Evolutionary conservation across 2,888 invertebrate genomes (phyloP), one percentile per base, ranked within the genome.

Genomic region (Plagodis pulveraria): DNA sequence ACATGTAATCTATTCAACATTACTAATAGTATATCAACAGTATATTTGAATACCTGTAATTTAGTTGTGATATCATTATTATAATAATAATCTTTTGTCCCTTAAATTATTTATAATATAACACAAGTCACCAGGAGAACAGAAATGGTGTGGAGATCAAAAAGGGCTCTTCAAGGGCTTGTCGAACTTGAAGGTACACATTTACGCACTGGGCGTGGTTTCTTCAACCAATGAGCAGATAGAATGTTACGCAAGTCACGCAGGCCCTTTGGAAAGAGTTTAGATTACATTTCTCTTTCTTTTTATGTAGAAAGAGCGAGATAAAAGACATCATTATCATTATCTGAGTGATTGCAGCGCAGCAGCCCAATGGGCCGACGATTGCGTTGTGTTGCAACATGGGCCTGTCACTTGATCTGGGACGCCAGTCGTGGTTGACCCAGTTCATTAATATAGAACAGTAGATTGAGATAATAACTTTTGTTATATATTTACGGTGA

Each of bases 31-130:
- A 22, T 22, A 22, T 46, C 36, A 46, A 62, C 58, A 52, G 10
- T 42, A 7, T 33, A 36, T 62, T 57, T 62, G 22, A 57, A 47
- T 53, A 65, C 72, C 70, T 72, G 70, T 69, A 54, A 54, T 62
- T 73, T 76, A 69, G 73, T 83, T 81, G 73, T 71, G 6, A 12
- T 73, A 75, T 74, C 65, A 71, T 50, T 54, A 75, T 70, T 77
- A 76, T 76, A 84, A 81, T 81, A 81, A 76, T 44, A 10, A 22
- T 78, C 81, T 83, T 77, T 78, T 82, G 89, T 89, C 92, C 92
- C 89, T 91, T 88, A 91, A 91, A 92, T 92, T 93, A 93, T 93
- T 93, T 93, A 93, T 93, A 93, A 91, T 93, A 93, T 92, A 93
- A 93, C 90, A 86, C 91, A 86, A 83, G 74, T 74, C 77, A 93